Conservation (phyloP, 2,797 vertebrate genomes). For the Loris lydekkerianus region DNA sequence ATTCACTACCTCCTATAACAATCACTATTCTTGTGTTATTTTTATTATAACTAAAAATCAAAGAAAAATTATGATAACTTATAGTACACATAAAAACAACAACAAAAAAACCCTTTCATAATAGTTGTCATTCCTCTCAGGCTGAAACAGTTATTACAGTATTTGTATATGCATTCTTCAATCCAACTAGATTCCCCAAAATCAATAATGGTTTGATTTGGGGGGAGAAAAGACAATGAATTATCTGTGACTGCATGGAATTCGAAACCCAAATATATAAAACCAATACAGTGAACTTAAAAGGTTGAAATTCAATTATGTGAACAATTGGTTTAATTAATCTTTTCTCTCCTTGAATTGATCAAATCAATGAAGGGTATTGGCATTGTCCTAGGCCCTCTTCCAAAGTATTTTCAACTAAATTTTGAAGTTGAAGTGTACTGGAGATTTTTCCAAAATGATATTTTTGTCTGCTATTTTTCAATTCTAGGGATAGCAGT, state of each 20-base stretch:
- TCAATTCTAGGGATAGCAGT: neutral
- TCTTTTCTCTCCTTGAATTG: constrained; percentile 43
- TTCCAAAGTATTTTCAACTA: constrained; percentile 26
- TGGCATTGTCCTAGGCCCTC: neutral
- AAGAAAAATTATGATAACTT: constrained; percentile 51
- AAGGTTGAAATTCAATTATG: constrained; percentile 50
- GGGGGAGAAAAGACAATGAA: neutral
- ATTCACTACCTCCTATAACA: neutral
- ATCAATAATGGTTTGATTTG: neutral
- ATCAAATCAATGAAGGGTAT: neutral
- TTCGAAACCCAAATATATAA: constrained; percentile 22
- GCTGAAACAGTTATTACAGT: constrained; percentile 17
- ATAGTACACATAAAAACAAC: neutral
- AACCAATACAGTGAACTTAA: neutral
- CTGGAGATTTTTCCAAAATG: constrained; percentile 27
- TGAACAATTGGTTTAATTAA: constrained; percentile 33
- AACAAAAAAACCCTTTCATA: neutral
- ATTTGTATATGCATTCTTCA: constrained; percentile 23
- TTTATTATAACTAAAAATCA: constrained; percentile 33
- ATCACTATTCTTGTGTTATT: neutral
- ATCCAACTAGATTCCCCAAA: constrained; percentile 22
- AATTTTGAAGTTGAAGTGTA: constrained; percentile 61
- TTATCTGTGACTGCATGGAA: neutral
- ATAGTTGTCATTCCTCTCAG: neutral
- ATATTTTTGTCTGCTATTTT: constrained; percentile 23